Evolutionary conservation across 1,140 invertebrate genomes (phyloP).

Genomic region (Aphis craccivora): DNA sequence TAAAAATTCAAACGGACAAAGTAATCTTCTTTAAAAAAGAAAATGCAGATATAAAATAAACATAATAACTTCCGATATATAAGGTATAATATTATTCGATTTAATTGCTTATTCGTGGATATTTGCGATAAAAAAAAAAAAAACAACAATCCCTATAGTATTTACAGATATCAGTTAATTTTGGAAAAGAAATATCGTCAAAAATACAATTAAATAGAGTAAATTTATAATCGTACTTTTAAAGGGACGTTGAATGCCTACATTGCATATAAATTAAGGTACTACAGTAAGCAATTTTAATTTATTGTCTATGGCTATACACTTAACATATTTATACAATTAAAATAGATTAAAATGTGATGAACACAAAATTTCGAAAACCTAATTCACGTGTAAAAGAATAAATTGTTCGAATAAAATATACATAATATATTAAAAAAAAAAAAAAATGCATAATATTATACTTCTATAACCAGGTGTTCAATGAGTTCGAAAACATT

Average conservation of each 20-base stretch:
- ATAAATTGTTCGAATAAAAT: background rate
- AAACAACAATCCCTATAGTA: background rate
- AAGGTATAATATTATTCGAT: background rate
- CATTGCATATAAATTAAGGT: background rate
- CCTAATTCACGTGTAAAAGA: background rate
- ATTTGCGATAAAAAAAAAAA: background rate
- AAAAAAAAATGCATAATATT: background rate
- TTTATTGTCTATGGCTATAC: background rate
- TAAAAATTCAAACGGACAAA: background rate
- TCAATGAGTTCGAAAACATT: too few relatives aligned
- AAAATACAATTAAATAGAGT: background rate
- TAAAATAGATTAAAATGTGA: background rate
- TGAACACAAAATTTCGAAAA: background rate
- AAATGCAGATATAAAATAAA: background rate
- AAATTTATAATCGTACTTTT: background rate
- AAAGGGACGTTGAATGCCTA: background rate
- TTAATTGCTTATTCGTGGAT: background rate
- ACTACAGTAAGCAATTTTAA: background rate
- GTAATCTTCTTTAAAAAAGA: background rate
- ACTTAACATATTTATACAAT: background rate
- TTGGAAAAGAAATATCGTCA: background rate
- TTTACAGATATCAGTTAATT: background rate
- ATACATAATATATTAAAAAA: too few relatives aligned
- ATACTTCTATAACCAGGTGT: too few relatives aligned
- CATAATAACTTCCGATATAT: background rate